Evolutionary conservation across 2,797 vertebrate genomes (phyloP), one percentile per base, ranked within the genome.

Genomic region (Sebastes jordani): DNA sequence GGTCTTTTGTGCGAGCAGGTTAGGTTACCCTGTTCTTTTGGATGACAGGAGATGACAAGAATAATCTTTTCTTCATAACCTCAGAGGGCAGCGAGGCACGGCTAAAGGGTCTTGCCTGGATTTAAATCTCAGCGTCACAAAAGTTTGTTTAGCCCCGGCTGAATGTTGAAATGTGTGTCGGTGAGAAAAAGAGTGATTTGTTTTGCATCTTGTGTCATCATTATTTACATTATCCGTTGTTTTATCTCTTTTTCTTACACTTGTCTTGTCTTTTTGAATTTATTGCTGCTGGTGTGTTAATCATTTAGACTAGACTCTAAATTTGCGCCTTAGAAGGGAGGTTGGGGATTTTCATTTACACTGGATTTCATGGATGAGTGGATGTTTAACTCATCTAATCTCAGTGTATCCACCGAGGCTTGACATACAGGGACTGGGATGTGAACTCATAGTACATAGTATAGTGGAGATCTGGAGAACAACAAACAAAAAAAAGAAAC

Each of bases 21-120:
- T 90, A 93, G 91, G 92, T 89, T 89, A 88, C 90, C 78, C 85
- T 83, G 88, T 27, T 89, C 91, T 72, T 70, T 69, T 54, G 36
- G 56, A 11, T 87, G 88, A 88, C 85, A 72, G 83, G 20, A 80
- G 85, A 78, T 18, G 71, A 82, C 86, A 86, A 73, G 74, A 87
- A 71, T 88, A 46, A 78, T 91, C 72, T 88, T 82, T 81, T 85
- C 66, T 49, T 70, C 42, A 29, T 86, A 72, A 82, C 82, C 34
- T 77, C 65, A 10, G 79, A 74, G 59, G 36, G 74, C 85, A 78
- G 60, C 27, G 55, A 23, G 54, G 66, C 74, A 16, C 1, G 6
- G 11, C 69, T 61, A 9, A 68, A 68, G 61, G 83, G n/a, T 14
- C 59, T 14, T 55, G 23, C 38, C 65, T 61, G 14, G 54, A 82